These are phyloP conservation scores for Oreonectes daqikongensis DNA, from an alignment of 2,797 vertebrate genomes.

Conservation along the genomic window DNA sequence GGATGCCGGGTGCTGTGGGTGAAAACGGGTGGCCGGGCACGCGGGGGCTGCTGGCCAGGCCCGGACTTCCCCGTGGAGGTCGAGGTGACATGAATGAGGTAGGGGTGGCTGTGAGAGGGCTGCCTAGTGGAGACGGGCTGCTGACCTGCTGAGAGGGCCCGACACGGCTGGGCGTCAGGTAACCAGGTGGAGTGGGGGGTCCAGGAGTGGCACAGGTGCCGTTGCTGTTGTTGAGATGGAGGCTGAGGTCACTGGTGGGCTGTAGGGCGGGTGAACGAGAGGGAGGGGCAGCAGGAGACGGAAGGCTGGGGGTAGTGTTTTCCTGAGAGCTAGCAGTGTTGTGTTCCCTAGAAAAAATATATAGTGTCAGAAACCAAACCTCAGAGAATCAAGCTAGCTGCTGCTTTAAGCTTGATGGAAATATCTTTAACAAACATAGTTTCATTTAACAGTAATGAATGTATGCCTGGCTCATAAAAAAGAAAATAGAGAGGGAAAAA, in stretches of 20 bases:
- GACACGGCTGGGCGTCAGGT: slow-evolving; percentile 83
- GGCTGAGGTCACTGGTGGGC: slow-evolving; percentile 78
- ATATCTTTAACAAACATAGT: no score
- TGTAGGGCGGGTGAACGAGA: slow-evolving; percentile 79
- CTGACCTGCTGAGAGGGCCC: slow-evolving; percentile 78
- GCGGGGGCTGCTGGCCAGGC: slow-evolving; percentile 81
- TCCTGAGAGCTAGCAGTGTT: slow-evolving; percentile 94
- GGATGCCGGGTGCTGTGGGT: slow-evolving; percentile 78
- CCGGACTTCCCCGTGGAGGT: slow-evolving; percentile 85
- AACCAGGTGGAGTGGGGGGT: slow-evolving; percentile 71
- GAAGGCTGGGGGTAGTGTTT: slow-evolving; percentile 87
- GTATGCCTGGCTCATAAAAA: neutral
- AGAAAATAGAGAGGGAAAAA: no score
- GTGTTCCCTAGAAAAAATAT: slow-evolving; percentile 83
- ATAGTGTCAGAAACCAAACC: neutral
- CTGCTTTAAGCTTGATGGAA: no score
- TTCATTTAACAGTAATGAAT: neutral
- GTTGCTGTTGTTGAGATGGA: slow-evolving; percentile 80
- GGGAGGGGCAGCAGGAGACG: slow-evolving; percentile 77
- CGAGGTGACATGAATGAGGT: slow-evolving; percentile 90
- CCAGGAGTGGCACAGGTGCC: slow-evolving; percentile 68
- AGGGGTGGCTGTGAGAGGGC: slow-evolving; percentile 84
- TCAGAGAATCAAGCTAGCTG: no score
- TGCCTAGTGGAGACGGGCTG: slow-evolving; percentile 83
- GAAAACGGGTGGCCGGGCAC: slow-evolving; percentile 87